A percentile compares a stretch with the other conserved stretches of the same genome.
phyloP scores from a whole-genome alignment of 2,113 vertebrate genomes.

The Oenanthe melanoleuca region DNA sequence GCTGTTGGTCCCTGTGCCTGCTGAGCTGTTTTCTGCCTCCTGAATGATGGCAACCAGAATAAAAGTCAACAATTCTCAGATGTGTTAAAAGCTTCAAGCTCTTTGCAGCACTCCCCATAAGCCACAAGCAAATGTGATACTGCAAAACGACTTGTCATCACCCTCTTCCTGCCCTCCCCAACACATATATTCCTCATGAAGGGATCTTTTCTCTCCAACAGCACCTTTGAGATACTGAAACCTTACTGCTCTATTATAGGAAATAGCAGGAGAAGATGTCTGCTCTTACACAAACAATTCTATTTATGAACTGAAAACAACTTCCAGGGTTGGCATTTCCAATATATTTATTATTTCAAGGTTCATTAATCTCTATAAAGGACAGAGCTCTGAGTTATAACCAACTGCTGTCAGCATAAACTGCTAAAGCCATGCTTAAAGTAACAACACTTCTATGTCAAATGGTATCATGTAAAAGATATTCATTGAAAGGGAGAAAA shows the following conservation, averaged over 20 bases:
- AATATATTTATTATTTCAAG: constrained; percentile 31
- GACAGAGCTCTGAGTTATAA: background rate
- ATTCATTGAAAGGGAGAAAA: background rate
- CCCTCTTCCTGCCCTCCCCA: constrained; percentile 44
- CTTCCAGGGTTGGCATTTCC: background rate
- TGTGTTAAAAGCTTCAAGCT: constrained; percentile 32
- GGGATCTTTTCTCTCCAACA: constrained; percentile 28
- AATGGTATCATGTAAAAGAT: background rate
- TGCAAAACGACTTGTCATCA: constrained; percentile 47
- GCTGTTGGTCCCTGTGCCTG: background rate
- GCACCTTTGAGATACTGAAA: constrained; percentile 10
- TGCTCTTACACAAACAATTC: constrained; percentile 12
- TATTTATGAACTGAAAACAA: constrained; percentile 15
- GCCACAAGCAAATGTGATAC: constrained; percentile 16
- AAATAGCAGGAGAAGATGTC: background rate
- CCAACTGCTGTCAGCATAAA: background rate
- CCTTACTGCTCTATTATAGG: background rate
- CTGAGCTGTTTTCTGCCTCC: background rate
- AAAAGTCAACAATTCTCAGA: constrained; percentile 32
- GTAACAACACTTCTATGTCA: background rate
- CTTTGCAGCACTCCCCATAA: constrained; percentile 12
- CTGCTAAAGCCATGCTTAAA: background rate
- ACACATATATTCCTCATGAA: constrained; percentile 20
- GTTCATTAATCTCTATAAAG: constrained; percentile 3
- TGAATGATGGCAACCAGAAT: constrained; percentile 4